A percentile compares a stretch with the other conserved stretches of the same genome.
Conservation (phyloP, 2,888 invertebrate genomes). For the Melinopterus prodromus region DNA sequence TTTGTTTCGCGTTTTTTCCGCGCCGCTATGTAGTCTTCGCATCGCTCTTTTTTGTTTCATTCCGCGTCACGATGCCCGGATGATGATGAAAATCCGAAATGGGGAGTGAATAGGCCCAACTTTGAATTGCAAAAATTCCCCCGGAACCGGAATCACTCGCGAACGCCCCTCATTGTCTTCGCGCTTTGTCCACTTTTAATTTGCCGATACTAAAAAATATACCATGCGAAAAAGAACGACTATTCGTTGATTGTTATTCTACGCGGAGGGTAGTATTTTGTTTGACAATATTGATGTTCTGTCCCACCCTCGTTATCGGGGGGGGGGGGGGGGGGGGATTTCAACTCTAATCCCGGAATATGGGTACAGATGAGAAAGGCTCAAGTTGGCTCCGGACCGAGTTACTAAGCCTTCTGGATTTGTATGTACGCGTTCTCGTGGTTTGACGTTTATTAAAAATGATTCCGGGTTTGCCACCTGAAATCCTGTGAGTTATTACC, state of each 20-base stretch:
- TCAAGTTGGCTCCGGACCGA: neutral
- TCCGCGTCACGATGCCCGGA: neutral
- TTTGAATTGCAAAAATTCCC: neutral
- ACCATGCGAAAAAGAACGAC: neutral
- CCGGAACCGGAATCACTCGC: neutral
- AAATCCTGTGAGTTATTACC: neutral
- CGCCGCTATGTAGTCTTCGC: neutral
- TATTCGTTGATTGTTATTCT: neutral
- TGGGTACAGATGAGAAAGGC: neutral
- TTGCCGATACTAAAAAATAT: neutral
- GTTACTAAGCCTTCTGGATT: neutral
- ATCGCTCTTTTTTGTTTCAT: neutral
- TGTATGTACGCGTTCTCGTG: neutral
- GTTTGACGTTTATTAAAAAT: constrained; percentile 4
- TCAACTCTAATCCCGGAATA: neutral
- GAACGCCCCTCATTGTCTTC: neutral
- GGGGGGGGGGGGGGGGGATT: neutral
- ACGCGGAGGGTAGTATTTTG: neutral
- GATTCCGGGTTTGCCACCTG: neutral
- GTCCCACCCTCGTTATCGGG: neutral
- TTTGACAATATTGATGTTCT: neutral
- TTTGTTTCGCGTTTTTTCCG: neutral
- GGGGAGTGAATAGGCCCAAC: neutral
- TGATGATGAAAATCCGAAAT: neutral
- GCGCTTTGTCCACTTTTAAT: neutral